These are phyloP conservation scores for Semnopithecus entellus DNA, from an alignment of 2,113 vertebrate genomes.

Conservation along the genomic window DNA sequence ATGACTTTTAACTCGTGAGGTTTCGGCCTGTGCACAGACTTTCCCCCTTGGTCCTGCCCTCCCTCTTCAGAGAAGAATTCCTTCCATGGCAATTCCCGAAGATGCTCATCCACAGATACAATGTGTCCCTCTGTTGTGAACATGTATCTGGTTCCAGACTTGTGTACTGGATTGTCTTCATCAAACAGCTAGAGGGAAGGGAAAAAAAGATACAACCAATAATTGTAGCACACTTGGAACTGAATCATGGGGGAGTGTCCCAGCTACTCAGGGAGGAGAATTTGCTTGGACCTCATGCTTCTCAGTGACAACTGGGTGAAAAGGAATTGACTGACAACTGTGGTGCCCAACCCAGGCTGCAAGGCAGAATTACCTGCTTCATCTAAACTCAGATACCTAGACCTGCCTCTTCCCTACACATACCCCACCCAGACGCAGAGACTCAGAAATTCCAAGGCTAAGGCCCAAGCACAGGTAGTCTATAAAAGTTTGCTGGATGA, in stretches of 20 bases:
- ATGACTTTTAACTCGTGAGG: constrained; percentile 69
- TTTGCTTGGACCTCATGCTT: neutral
- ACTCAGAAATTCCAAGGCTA: neutral
- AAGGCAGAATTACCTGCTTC: neutral
- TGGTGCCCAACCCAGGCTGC: neutral
- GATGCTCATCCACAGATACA: constrained; percentile 92
- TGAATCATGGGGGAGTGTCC: neutral
- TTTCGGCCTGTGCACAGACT: constrained; percentile 46
- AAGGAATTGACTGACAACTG: neutral
- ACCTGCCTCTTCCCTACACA: neutral
- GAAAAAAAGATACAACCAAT: neutral
- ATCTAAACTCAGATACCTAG: neutral
- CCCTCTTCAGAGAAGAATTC: constrained; percentile 85
- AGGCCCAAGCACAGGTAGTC: neutral
- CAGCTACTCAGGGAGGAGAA: neutral
- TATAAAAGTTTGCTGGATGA: neutral
- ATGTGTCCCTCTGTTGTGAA: constrained; percentile 99
- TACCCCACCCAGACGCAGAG: neutral
- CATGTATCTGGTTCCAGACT: constrained; percentile 94
- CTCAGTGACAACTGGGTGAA: neutral
- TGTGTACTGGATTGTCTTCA: constrained; percentile 97
- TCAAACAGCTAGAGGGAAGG: constrained; percentile 90
- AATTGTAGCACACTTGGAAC: neutral
- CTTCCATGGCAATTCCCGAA: constrained; percentile 91
- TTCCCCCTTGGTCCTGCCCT: constrained; percentile 54